These are phyloP conservation scores for Melanotaenia duboulayi DNA, from an alignment of 2,113 vertebrate genomes.

Conservation along the genomic window DNA sequence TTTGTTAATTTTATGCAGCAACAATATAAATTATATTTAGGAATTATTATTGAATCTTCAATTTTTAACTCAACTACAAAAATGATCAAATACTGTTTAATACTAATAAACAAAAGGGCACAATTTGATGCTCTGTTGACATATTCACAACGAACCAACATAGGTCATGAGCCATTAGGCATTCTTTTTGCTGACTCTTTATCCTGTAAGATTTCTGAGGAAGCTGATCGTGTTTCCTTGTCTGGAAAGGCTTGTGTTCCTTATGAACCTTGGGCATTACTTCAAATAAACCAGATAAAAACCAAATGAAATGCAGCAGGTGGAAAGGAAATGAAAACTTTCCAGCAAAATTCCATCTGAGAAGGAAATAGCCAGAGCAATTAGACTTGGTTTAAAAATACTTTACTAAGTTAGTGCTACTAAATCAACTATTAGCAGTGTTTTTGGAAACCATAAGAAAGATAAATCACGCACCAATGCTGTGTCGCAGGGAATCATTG, in stretches of 20 bases:
- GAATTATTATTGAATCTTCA: too few relatives aligned
- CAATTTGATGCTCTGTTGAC: not conserved
- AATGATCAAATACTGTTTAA: not conserved
- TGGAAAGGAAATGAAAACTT: slow-evolving; percentile 49
- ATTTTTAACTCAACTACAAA: not conserved
- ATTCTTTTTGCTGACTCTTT: slow-evolving; percentile 3
- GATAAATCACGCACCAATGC: slow-evolving; percentile 77
- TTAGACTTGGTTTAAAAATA: not conserved
- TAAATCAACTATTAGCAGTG: not conserved
- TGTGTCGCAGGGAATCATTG: slow-evolving; percentile 73
- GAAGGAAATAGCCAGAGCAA: slow-evolving; percentile 1
- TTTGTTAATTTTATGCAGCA: too few relatives aligned
- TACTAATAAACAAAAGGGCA: not conserved
- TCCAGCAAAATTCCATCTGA: slow-evolving; percentile 20
- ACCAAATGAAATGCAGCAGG: slow-evolving; percentile 23
- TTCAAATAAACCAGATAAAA: slow-evolving; percentile 19
- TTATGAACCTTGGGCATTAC: slow-evolving; percentile 15
- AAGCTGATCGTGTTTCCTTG: slow-evolving; percentile 21
- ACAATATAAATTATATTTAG: not conserved
- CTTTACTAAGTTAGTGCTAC: not conserved
- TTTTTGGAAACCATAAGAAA: not conserved
- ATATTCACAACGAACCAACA: slow-evolving; percentile 16
- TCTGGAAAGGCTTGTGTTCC: slow-evolving; percentile 9
- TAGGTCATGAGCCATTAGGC: slow-evolving; percentile 7
- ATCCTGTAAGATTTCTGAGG: slow-evolving; percentile 1